Conservation (phyloP, 2,888 invertebrate species). For the Netelia melanura region DNA sequence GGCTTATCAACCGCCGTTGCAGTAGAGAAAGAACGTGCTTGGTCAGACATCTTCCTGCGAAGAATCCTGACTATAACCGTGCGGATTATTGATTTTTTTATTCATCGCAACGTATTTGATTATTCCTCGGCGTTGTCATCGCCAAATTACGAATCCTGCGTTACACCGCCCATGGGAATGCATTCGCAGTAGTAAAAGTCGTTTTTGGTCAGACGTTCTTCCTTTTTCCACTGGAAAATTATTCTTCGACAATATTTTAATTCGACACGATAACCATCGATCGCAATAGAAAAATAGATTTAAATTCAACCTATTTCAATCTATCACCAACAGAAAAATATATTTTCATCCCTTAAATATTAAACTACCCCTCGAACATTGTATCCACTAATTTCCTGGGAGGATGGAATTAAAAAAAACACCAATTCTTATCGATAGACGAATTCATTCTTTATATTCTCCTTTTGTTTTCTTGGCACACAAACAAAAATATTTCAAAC, state of each 20-base stretch:
- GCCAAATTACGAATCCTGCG: conserved; percentile 25
- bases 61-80: not conserved
- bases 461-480: conserved; percentile 42
- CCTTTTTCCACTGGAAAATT: not conserved
- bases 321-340: too few species aligned
- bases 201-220: not conserved
- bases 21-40: not conserved
- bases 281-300: not conserved
- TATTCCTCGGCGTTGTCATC: conserved; percentile 27
- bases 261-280: not conserved
- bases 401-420: not conserved
- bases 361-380: too few species aligned
- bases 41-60: conserved; percentile 53
- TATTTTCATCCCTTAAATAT: too few species aligned
- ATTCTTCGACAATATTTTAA: not conserved
- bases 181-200: conserved; percentile 16
- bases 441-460: not conserved
- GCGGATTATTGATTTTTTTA: conserved; percentile 45
- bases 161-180: not conserved
- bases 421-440: not conserved
- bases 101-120: conserved; percentile 8
- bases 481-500: conserved; percentile 33
- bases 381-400: too few species aligned
- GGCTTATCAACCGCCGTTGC: conserved; percentile 6
- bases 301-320: not conserved